Base-by-base conservation (phyloP, 2,888 invertebrate species). In the Spisula subtruncata region DNA sequence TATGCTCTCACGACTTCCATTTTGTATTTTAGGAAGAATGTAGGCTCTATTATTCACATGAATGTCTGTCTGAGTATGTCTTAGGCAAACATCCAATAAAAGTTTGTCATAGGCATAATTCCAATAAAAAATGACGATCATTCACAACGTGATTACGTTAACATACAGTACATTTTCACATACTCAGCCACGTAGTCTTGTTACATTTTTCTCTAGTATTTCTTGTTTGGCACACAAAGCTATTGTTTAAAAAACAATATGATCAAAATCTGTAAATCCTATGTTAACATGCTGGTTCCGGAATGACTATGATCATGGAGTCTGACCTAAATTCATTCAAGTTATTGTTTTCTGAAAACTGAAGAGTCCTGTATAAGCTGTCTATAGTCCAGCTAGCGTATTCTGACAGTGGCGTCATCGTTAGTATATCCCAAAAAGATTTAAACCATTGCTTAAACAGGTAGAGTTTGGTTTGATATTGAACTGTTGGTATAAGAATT, bases 31-130 rank as follows among this genome's bases (percentile, higher is more conserved):
- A 16, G 14, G 29, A 75, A 75, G 75, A 75, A 75, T 75, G 75
- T 14, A n/a, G 32, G 75, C 16, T 75, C 32, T 35, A 75, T 35
- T 75, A 41, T 35, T 18, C 75, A 29, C 14, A 75, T 75, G 5
- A 75, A 75, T 25, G 35, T 75, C 29, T 71, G 71, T 71, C 75
- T 75, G 35, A 75, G 75, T 75, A 75, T 75, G 75, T 75, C 12
- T 16, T 75, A 75, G 75, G 75, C 75, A 35, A 18, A 32, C n/a
- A 16, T 32, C 75, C 75, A 75, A 75, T 75, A 75, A 60, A 60
- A 75, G 35, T 75, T 75, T 75, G 75, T 75, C 75, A 75, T 75
- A 75, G 75, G 75, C 75, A 75, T 75, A 32, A 75, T 32, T 32
- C 75, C 75, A 75, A 32, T 32, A 75, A 75, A n/a, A 75, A 75